These are phyloP conservation scores for Ormyrus rosae DNA, from an alignment of 2,888 invertebrate species.

Conservation along the genomic window DNA sequence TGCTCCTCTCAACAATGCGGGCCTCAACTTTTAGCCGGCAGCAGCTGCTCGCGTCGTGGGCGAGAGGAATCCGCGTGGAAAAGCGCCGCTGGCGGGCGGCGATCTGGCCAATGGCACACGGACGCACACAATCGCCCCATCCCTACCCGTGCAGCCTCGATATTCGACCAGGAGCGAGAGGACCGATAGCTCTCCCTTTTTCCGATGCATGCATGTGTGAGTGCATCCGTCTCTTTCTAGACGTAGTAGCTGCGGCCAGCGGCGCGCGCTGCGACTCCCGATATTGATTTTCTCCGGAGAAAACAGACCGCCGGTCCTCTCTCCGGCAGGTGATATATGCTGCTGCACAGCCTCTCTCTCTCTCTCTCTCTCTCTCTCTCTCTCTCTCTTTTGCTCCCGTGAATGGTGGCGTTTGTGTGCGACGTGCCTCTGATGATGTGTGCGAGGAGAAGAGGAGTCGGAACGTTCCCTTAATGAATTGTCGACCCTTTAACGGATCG, in stretches of 20 bases:
- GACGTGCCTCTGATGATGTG: too few species aligned
- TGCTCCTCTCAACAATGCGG: not conserved
- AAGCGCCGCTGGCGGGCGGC: too few species aligned
- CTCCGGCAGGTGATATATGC: too few species aligned
- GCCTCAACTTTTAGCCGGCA: too few species aligned
- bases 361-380: constrained; percentile 6
- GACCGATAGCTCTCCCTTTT: constrained; percentile 21
- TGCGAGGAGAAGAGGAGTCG: not conserved
- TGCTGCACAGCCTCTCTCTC: not conserved
- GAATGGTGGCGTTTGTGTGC: not conserved
- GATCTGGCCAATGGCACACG: not conserved
- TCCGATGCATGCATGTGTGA: constrained; percentile 1
- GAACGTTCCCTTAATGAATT: constrained; percentile 43
- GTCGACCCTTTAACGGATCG: constrained; percentile 41
- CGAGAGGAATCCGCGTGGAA: too few species aligned
- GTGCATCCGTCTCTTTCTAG: constrained; percentile 15
- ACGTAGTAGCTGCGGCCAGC: constrained; percentile 15
- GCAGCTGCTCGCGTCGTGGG: too few species aligned
- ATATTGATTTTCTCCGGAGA: constrained; percentile 72
- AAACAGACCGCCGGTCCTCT: constrained; percentile 9
- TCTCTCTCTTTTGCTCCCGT: not conserved
- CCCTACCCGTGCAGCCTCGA: not conserved
- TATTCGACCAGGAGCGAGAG: not conserved
- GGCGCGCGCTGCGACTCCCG: constrained; percentile 62
- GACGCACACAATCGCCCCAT: not conserved